Evolutionary conservation across 2,113 vertebrate species (phyloP).

Genomic region (Deroptyus accipitrinus): DNA sequence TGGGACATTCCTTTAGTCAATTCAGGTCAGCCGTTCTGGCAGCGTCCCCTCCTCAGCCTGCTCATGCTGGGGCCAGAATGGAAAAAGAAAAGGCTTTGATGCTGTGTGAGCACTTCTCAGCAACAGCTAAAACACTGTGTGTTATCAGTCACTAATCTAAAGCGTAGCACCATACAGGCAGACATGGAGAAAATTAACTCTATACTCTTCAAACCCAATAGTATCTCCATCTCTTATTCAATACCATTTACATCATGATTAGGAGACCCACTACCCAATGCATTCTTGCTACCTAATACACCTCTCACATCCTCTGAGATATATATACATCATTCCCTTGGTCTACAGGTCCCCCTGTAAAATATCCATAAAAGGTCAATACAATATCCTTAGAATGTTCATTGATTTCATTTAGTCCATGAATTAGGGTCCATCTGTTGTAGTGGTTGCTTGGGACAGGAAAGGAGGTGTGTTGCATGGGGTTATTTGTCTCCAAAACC

Average conservation of each 20-base stretch:
- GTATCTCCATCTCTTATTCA: neutral
- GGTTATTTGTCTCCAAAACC: neutral
- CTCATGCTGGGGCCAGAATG: neutral
- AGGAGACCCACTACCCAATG: neutral
- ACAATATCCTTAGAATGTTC: neutral
- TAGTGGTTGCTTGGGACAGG: rapidly evolving
- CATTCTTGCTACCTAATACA: neutral
- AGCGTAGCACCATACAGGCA: neutral
- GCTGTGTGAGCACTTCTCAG: neutral
- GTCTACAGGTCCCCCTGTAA: neutral
- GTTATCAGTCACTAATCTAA: neutral
- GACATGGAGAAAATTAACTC: neutral
- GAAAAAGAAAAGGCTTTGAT: neutral
- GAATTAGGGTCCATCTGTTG: neutral
- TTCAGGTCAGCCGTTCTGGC: neutral
- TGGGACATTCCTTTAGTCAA: neutral
- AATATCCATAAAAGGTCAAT: neutral
- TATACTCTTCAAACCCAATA: neutral
- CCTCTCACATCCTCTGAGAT: neutral
- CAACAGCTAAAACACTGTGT: neutral
- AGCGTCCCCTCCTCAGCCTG: neutral
- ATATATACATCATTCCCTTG: neutral
- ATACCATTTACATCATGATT: neutral
- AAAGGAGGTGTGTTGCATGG: neutral
- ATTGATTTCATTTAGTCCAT: neutral